Percentiles rank a stretch among this genome's conserved stretches.
Conservation (phyloP, 1,140 invertebrate species). For the Parasteatoda tepidariorum region DNA sequence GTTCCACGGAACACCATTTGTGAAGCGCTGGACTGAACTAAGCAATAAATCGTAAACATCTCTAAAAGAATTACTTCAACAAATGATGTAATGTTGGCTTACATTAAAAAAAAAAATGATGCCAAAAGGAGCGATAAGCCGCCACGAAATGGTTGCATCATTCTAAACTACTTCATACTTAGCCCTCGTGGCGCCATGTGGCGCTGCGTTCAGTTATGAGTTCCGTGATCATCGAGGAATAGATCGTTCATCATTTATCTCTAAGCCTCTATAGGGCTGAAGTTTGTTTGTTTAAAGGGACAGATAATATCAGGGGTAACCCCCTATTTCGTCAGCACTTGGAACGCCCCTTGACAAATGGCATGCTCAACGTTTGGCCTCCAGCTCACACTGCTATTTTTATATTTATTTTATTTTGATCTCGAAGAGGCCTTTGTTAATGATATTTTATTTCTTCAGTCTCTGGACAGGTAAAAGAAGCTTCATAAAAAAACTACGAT, state of each 20-base stretch:
- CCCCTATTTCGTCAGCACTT: constrained; percentile 35
- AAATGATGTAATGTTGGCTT: too few relatives aligned
- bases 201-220: constrained; percentile 38
- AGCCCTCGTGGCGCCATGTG: constrained; percentile 51
- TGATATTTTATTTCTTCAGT: background rate
- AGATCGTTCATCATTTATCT: constrained; percentile 55
- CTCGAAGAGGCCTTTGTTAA: background rate
- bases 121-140: background rate
- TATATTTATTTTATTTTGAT: background rate
- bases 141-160: background rate
- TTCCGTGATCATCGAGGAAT: constrained; percentile 52
- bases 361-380: constrained; percentile 5
- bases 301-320: constrained; percentile 47
- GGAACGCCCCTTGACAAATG: constrained; percentile 57
- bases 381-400: constrained; percentile 14
- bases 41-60: too few relatives aligned
- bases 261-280: constrained; percentile 27
- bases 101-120: too few relatives aligned
- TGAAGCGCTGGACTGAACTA: too few relatives aligned
- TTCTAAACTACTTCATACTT: background rate
- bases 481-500: constrained; percentile 41
- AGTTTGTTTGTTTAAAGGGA: constrained; percentile 59
- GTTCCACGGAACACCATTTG: too few relatives aligned
- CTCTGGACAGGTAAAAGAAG: constrained; percentile 1
- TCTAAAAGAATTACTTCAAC: too few relatives aligned